Evolutionary conservation across 2,888 invertebrate genomes (phyloP).

Genomic region (Ctena decussata): DNA sequence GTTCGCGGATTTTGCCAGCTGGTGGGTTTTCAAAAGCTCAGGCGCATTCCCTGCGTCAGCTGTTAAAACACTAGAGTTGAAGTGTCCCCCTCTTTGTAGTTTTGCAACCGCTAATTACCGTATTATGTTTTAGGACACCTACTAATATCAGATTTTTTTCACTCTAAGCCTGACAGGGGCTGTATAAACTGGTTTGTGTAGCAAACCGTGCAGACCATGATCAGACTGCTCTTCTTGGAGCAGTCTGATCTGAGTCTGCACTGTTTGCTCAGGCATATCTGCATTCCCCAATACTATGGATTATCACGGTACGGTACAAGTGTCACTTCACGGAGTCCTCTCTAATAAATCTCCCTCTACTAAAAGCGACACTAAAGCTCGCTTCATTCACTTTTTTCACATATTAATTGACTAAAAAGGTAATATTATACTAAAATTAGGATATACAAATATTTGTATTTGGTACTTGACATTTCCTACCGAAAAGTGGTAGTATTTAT

Average conservation of each 20-base stretch:
- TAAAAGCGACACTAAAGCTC: not conserved
- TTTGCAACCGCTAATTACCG: not conserved
- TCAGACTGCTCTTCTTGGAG: too few species aligned
- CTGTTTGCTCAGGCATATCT: too few species aligned
- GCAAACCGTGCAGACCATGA: too few species aligned
- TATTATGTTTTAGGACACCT: too few species aligned
- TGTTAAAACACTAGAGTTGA: not conserved
- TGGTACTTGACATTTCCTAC: not conserved
- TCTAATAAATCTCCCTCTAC: not conserved
- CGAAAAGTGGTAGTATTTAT: not conserved
- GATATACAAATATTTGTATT: conserved; percentile 11
- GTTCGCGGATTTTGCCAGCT: too few species aligned
- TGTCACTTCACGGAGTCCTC: not conserved
- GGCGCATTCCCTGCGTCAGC: not conserved
- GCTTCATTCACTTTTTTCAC: not conserved
- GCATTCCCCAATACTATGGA: too few species aligned
- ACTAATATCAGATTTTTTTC: too few species aligned
- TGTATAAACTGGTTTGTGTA: too few species aligned
- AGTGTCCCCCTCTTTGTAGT: not conserved
- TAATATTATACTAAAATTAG: not conserved
- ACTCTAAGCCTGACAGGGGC: too few species aligned
- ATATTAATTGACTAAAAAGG: conserved; percentile 1
- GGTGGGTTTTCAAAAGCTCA: too few species aligned
- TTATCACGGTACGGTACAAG: not conserved
- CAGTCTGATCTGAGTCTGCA: too few species aligned